Base-by-base conservation (phyloP, 2,888 invertebrate species). In the Hydraecia micacea region DNA sequence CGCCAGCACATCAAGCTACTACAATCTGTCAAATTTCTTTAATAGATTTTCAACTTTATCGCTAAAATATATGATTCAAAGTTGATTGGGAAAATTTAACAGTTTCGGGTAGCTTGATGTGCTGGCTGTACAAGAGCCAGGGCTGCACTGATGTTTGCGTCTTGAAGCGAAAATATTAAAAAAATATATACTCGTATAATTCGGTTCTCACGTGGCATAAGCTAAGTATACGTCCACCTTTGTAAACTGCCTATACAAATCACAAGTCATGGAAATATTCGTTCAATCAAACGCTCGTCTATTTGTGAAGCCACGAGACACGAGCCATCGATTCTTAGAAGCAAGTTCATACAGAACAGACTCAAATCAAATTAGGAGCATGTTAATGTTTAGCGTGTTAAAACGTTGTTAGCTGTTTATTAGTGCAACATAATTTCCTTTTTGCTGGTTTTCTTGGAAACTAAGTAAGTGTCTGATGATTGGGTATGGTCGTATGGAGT, bases 181-280 rank as follows among this genome's bases (percentile, higher is more conserved):
- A n/a, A n/a, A n/a, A n/a, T n/a, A n/a, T n/a, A n/a, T n/a, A n/a
- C n/a, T n/a, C n/a, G n/a, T n/a, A 4, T n/a, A 58, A 58, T 36
- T 21, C 2, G 3, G 28, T 49, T 21, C n/a, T 66, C 42, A 32
- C 5, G 46, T 83, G 66, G 67, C 81, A 49, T 80, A 81, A 81
- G 69, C 83, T 87, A 74, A 78, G 58, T 69, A 46, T 85, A n/a
- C 28, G 5, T 11, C 28, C 3, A 63, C 15, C 13, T 73, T 71
- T 60, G 65, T 78, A 39, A n/a, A 69, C 28, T 49, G n/a, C 28
- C 73, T 65, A 73, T 80, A 84, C 83, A 90, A 90, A 86, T 75
- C 74, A 86, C 91, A 88, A 91, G 91, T 91, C 91, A 91, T 86
- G 84, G 80, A 86, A 83, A 85, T 85, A 88, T 90, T 88, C 76